A percentile compares a stretch with the other conserved stretches of the same genome.
phyloP scores from a whole-genome alignment of 2,113 vertebrate species.

The Lepisosteus oculatus region DNA sequence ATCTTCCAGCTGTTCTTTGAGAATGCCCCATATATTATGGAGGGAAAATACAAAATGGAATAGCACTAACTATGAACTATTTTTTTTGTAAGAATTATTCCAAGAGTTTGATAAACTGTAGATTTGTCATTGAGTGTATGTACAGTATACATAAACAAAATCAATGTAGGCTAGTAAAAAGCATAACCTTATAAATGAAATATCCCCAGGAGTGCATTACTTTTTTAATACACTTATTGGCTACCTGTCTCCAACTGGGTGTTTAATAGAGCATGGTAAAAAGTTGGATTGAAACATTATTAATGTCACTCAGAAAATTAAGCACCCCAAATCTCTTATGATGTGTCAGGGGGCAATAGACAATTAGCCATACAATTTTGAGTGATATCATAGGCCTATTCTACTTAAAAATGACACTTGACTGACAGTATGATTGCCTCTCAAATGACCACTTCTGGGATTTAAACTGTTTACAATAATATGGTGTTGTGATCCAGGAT shows the following conservation, averaged over 20 bases:
- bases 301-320: constrained; percentile 2
- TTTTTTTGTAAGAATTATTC: neutral
- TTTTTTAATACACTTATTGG: neutral
- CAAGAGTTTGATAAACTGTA: neutral
- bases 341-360: neutral
- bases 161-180: too few relatives aligned
- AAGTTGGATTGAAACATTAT: neutral
- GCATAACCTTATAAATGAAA: too few relatives aligned
- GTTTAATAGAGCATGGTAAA: neutral
- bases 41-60: too few relatives aligned
- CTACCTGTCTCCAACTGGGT: neutral
- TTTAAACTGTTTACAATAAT: too few relatives aligned
- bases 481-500: too few relatives aligned
- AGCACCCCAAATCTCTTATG: neutral
- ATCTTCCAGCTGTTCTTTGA: too few relatives aligned
- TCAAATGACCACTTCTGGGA: too few relatives aligned
- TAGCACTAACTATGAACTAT: too few relatives aligned
- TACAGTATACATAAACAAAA: too few relatives aligned
- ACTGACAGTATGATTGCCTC: neutral
- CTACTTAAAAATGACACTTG: neutral
- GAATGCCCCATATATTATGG: too few relatives aligned
- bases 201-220: neutral
- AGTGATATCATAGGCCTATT: neutral
- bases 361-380: neutral
- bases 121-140: too few relatives aligned